Base-by-base conservation (phyloP, 1,140 invertebrate genomes). In the Sinonovacula constricta region DNA sequence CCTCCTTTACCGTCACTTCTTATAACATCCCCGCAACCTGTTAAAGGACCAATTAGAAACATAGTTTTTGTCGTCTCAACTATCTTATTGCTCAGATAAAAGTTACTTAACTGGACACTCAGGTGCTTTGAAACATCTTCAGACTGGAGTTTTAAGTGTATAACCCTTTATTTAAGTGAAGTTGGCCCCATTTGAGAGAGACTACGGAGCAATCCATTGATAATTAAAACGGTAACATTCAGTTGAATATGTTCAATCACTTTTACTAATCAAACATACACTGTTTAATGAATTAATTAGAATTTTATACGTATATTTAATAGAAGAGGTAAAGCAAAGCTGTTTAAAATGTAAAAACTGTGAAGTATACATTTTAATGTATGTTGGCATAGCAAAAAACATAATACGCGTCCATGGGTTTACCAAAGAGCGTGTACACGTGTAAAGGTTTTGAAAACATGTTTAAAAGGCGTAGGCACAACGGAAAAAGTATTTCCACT, bases 1-100 rank as follows among this genome's bases (percentile, higher is more conserved):
- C 91, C 91, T 10, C 91, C 91, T n/a, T 59, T 72, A 3, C 80
- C 66, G 30, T 74, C 70, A 69, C 69, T 81, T 15, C 30, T n/a
- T 18, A 81, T 51, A 31, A 51, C 30, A 31, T 67, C 18, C n/a
- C 51, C 66, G 49, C 80, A 81, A 51, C 62, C 80, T 81, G 39
- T 15, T 45, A 18, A 45, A 18, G 18, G 7, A 10, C 7, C 18
- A 45, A 45, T 45, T 10, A 45, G 39, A 7, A 45, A 10, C 18
- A 79, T 65, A 45, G 10, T 51, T 4, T n/a, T 53, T 30, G 53
- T 63, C n/a, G 36, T 30, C 15, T 10, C 24, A 26, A 14, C 24
- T 57, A 7, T 14, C 10, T 12, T 26, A 14, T 22, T 15, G 54
- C 10, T 22, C 10, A 12, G 54, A 57, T 7, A 57, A 12, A 12